These are phyloP conservation scores for Cinclus mexicanus DNA, from an alignment of 2,113 vertebrate genomes.

Conservation along the genomic window DNA sequence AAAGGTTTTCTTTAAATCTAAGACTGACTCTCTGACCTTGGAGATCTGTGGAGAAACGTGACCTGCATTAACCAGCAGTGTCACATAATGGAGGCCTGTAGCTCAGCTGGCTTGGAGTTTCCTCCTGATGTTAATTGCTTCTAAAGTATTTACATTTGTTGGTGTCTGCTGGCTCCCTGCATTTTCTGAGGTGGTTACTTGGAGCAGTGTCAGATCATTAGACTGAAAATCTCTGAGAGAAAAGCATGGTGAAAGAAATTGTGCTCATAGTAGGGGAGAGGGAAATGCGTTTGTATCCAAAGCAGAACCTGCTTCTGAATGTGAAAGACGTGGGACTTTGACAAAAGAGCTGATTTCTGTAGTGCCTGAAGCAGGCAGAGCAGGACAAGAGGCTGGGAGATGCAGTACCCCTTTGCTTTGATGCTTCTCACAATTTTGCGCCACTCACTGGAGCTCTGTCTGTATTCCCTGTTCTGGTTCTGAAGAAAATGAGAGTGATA, in stretches of 20 bases:
- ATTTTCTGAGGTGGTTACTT: not conserved
- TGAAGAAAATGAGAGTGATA: not conserved
- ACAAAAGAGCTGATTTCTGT: not conserved
- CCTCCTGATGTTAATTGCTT: not conserved
- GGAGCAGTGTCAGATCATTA: not conserved
- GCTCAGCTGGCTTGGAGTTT: not conserved
- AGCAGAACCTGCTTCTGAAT: not conserved
- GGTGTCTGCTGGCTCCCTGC: not conserved
- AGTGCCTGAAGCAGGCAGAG: not conserved
- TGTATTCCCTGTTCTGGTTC: not conserved
- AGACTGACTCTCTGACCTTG: not conserved
- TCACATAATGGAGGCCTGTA: not conserved
- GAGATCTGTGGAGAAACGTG: not conserved
- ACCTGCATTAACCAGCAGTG: not conserved
- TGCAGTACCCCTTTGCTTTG: not conserved
- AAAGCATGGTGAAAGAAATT: not conserved
- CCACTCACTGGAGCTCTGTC: not conserved
- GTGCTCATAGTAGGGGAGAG: not conserved
- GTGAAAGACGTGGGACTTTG: not conserved
- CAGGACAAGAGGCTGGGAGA: not conserved
- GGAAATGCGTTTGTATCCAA: not conserved
- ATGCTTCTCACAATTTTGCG: not conserved
- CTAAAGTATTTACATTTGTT: not conserved
- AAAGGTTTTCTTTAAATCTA: not conserved
- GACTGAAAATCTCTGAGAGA: not conserved